Conservation (phyloP, 1,140 invertebrate genomes). For the Apis mellifera region DNA sequence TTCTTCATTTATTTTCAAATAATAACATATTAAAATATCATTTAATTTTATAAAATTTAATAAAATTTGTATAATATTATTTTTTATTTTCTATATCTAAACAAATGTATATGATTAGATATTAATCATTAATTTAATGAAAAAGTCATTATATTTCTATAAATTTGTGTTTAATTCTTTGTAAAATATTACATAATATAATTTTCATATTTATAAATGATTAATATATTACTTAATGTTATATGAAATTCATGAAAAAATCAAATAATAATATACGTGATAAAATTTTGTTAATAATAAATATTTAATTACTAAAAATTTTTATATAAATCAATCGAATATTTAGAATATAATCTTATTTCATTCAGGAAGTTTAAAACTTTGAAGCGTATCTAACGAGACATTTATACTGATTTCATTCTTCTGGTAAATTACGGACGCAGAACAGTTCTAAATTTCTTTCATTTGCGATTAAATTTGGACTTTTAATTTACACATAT, state of each 20-base stretch:
- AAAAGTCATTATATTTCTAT: too few relatives aligned
- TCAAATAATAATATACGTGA: not conserved
- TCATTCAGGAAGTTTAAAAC: conserved; percentile 39
- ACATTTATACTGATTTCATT: conserved; percentile 19
- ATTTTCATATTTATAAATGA: not conserved
- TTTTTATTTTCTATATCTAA: too few relatives aligned
- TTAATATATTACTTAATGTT: not conserved
- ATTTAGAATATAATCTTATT: conserved; percentile 44
- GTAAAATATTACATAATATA: too few relatives aligned
- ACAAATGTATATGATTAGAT: too few relatives aligned
- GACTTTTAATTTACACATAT: not conserved
- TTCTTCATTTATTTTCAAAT: not conserved
- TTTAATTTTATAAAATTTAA: not conserved
- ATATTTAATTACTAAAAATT: conserved; percentile 35
- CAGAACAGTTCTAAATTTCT: conserved; percentile 44
- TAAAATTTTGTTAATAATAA: not conserved
- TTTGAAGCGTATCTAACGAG: conserved; percentile 64
- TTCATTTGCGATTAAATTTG: not conserved
- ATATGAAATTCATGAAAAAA: not conserved
- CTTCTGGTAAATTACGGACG: conserved; percentile 30
- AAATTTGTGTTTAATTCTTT: too few relatives aligned
- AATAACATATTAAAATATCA: not conserved
- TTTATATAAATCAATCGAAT: conserved; percentile 43
- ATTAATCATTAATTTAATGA: too few relatives aligned
- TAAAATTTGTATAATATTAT: not conserved